Conservation (phyloP, 2,797 vertebrate genomes). For the Tauraco hartlaubi region DNA sequence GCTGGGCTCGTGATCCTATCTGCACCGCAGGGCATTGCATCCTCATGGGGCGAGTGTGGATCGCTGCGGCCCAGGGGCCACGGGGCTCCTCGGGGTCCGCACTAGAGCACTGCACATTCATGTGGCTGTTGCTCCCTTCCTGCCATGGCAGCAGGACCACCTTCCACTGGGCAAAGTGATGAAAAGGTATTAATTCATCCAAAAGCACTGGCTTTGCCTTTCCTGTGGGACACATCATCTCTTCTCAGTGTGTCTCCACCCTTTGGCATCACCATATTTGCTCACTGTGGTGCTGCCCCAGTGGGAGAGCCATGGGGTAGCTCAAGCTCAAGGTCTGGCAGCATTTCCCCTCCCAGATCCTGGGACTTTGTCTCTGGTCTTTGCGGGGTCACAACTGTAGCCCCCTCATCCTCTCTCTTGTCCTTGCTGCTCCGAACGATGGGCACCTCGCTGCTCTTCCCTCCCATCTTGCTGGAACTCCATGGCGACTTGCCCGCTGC, state of each 20-base stretch:
- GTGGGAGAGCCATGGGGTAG: not conserved
- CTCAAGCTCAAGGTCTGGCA: not conserved
- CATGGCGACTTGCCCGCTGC: not conserved
- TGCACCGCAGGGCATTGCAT: accelerated
- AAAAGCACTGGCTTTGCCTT: not conserved
- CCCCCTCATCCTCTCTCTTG: not conserved
- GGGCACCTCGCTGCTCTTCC: not conserved
- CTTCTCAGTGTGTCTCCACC: not conserved
- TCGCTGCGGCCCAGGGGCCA: not conserved
- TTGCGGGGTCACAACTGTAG: not conserved
- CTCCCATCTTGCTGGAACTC: not conserved
- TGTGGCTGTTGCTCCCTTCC: not conserved
- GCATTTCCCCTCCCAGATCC: not conserved
- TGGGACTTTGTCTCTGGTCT: not conserved
- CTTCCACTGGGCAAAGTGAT: not conserved
- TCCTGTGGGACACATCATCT: not conserved
- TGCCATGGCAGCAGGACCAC: not conserved
- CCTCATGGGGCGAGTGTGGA: accelerated
- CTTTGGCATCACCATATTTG: not conserved
- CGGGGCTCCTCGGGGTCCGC: accelerated
- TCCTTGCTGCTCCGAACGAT: not conserved
- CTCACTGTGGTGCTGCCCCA: accelerated
- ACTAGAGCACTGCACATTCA: not conserved
- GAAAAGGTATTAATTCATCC: not conserved
- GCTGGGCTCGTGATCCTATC: not conserved